Evolutionary conservation across 2,797 vertebrate species (phyloP), one percentile per base, ranked within the genome.

Genomic region (Paramormyrops hopkinsi): DNA sequence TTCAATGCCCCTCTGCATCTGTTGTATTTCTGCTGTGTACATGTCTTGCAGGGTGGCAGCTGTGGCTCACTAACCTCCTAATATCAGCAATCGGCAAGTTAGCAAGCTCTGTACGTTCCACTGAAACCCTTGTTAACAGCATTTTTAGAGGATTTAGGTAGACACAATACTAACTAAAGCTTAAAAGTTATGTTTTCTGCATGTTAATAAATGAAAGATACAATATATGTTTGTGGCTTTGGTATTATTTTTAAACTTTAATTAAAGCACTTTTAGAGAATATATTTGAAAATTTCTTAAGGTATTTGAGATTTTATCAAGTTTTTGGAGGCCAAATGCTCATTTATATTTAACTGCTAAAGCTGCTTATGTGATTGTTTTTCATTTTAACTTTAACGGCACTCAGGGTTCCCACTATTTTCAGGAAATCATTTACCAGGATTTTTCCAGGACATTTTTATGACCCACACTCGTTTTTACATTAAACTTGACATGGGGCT

Each of bases 291-390:
- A 22, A 62, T 62, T 65, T 25, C 22, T 29, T 65, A 29, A 65
- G n/a, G 56, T 22, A 59, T 59, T 59, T 59, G n/a, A 22, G 6
- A 59, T 59, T 22, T 12, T 65, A 25, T 65, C 62, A 9, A 22
- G n/a, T 1, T 29, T 12, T 29, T 65, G 22, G 25, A 65, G 9
- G 22, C 1, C 25, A 33, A 69, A 14, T 69, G 62, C 29, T 69
- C 25, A 69, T 69, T 69, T 90, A 92, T 91, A 93, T 92, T 92
- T 92, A 92, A 92, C 89, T 65, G 82, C 91, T 90, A 91, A 90
- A 54, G 90, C 90, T 82, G 88, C 91, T 90, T 93, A 37, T 73
- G 65, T 6, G 29, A 6, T 73, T 73, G 65, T 33, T 73, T 37
- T 37, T 73, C 3, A 37, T 3, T 94, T 94, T 94, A 92, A 93